These are phyloP conservation scores for Calidris pygmaea DNA, from an alignment of 2,113 vertebrate species.

Conservation along the genomic window DNA sequence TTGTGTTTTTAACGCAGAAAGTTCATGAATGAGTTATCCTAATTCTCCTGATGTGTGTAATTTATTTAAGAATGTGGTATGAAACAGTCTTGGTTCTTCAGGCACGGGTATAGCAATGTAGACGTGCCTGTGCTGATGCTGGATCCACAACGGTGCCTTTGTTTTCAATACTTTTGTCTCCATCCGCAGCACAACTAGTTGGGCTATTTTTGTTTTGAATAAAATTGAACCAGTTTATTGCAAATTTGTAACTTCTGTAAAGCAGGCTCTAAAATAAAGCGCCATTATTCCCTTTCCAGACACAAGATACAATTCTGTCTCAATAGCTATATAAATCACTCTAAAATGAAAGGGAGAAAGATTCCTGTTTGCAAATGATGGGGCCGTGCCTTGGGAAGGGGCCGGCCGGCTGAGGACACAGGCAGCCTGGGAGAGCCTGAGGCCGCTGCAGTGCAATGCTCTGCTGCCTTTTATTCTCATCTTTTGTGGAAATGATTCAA, in stretches of 20 bases:
- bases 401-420: not conserved
- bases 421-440: not conserved
- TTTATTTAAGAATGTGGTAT: not conserved
- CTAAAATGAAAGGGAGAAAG: not conserved
- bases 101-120: rapidly evolving
- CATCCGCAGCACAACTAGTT: not conserved
- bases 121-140: not conserved
- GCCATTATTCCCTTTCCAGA: not conserved
- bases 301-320: not conserved
- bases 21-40: not conserved
- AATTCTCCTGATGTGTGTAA: not conserved
- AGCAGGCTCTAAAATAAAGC: not conserved
- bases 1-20: not conserved
- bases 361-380: not conserved
- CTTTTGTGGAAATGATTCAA: not conserved
- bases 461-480: not conserved
- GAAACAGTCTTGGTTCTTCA: not conserved
- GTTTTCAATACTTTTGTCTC: not conserved
- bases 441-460: not conserved
- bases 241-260: not conserved
- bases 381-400: not conserved
- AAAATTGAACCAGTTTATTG: not conserved
- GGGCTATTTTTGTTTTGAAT: not conserved
- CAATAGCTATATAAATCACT: not conserved
- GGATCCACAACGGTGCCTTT: not conserved